Base-by-base conservation (phyloP, 2,113 vertebrate species). In the Hoplias malabaricus region DNA sequence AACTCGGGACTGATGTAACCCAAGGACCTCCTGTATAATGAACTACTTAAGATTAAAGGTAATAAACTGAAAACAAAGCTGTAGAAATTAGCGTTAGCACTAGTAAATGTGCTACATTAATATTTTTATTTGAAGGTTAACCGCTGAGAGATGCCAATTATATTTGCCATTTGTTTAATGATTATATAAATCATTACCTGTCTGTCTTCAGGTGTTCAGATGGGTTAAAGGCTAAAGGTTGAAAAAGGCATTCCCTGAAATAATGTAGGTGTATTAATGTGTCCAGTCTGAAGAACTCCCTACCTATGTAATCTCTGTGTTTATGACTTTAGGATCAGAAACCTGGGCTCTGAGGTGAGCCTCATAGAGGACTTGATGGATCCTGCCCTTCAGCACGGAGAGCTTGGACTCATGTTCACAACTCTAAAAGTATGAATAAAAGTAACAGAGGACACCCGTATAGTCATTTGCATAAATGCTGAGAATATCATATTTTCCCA, bases 281-380 rank as follows among this genome's bases (percentile, higher is more conserved):
- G 31, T 36, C 14, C 19, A 21, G 7, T 63, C 29, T 2, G 29
- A 9, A 57, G n/a, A 21, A 29, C 33, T 72, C 34, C 34, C 9
- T 38, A 11, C 19, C 9, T 63, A 9, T 63, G n/a, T 21, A 2
- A 31, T 33, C 19, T 61, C 13, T 59, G 13, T 61, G 1, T 43
- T 6, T 66, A 46, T 78, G 14, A 13, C 31, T 68, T 25, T 69
- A 99, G 98, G 85, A 96, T 99, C 88, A 94, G 94, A 86, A 98
- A 97, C 87, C 85, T 99, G 81, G 96, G 96, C 53, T 97, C 97
- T 46, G 98, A 99, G 78, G 94, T 99, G 5, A 95, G 92, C 74
- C 92, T 99, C 82, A 97, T 97, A 0, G 97, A 99, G 82, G 97
- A 99, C 82, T 82, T 99, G 12, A 99, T 99, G 96, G 98, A 99